Percentiles rank a stretch among this genome's conserved stretches.
Conservation (phyloP, 2,888 invertebrate genomes). For the Poecilobothrus nobilitatus region DNA sequence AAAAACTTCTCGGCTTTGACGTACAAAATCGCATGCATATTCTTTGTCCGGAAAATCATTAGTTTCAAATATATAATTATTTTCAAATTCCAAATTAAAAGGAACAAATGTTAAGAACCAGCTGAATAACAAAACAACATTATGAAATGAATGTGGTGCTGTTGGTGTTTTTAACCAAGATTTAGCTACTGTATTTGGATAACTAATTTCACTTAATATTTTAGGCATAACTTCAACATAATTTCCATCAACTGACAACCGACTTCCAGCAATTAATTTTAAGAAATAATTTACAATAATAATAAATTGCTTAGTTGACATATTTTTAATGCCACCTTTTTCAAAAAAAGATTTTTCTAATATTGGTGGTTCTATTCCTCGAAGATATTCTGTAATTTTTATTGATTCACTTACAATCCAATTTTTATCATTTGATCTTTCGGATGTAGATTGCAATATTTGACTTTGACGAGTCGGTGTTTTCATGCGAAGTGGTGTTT, state of each 20-base stretch:
- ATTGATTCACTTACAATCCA: slow-evolving; percentile 35
- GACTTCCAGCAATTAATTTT: slow-evolving; percentile 33
- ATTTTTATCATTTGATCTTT: slow-evolving; percentile 34
- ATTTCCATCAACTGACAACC: slow-evolving; percentile 32
- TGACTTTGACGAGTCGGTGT: slow-evolving; percentile 19
- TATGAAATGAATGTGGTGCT: slow-evolving; percentile 38
- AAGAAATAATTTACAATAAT: slow-evolving; percentile 35
- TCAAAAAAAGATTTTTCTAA: slow-evolving; percentile 29
- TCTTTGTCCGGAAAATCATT: slow-evolving; percentile 30
- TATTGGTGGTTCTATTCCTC: slow-evolving; percentile 18
- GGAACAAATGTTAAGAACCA: slow-evolving; percentile 37
- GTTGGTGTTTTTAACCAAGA: slow-evolving; percentile 42
- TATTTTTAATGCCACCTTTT: slow-evolving; percentile 33
- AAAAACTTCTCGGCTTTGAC: slow-evolving; percentile 28
- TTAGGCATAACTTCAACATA: slow-evolving; percentile 37
- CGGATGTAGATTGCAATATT: slow-evolving; percentile 26
- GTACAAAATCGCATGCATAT: slow-evolving; percentile 31
- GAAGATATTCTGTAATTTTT: slow-evolving; percentile 33
- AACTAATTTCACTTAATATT: slow-evolving; percentile 35
- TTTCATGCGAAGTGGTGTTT: slow-evolving; percentile 22
- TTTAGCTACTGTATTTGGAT: slow-evolving; percentile 38
- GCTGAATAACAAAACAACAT: slow-evolving; percentile 36
- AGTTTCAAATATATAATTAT: slow-evolving; percentile 14
- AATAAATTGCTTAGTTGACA: slow-evolving; percentile 41
- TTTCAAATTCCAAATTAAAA: slow-evolving; percentile 18